Evolutionary conservation across 2,113 vertebrate species (phyloP).

Genomic region (Garra rufa): DNA sequence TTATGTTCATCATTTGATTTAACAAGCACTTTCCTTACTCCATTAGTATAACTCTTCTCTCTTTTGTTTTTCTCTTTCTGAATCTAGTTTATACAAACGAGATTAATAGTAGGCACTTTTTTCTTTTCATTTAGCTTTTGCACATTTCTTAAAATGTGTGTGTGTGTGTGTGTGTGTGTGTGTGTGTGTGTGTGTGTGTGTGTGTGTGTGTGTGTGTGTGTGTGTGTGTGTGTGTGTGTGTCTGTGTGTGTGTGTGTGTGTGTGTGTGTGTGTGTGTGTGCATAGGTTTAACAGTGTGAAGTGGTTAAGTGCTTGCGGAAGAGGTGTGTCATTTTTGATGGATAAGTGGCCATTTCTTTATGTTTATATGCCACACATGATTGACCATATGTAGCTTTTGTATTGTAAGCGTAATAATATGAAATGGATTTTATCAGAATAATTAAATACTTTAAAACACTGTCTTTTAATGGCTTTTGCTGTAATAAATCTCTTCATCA

Average conservation of each 20-base stretch:
- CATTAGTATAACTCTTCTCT: not conserved
- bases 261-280: too few species aligned
- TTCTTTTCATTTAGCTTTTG: not conserved
- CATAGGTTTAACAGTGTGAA: too few species aligned
- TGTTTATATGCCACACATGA: not conserved
- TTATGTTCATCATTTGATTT: not conserved
- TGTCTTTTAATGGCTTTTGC: not conserved
- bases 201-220: too few species aligned
- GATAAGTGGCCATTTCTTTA: not conserved
- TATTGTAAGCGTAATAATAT: too few species aligned
- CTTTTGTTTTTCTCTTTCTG: not conserved
- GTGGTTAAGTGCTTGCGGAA: not conserved
- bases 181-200: too few species aligned
- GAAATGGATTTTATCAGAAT: not conserved
- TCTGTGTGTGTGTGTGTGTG: too few species aligned
- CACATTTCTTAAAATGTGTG: not conserved
- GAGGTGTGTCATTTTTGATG: not conserved
- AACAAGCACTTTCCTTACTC: not conserved
- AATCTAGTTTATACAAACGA: not conserved
- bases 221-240: too few species aligned
- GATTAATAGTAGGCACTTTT: not conserved
- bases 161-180: too few species aligned
- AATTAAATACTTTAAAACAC: not conserved
- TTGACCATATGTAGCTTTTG: not conserved
- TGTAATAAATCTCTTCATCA: conserved; percentile 2